phyloP scores from a whole-genome alignment of 2,797 vertebrate genomes.

The Falco columbarius region DNA sequence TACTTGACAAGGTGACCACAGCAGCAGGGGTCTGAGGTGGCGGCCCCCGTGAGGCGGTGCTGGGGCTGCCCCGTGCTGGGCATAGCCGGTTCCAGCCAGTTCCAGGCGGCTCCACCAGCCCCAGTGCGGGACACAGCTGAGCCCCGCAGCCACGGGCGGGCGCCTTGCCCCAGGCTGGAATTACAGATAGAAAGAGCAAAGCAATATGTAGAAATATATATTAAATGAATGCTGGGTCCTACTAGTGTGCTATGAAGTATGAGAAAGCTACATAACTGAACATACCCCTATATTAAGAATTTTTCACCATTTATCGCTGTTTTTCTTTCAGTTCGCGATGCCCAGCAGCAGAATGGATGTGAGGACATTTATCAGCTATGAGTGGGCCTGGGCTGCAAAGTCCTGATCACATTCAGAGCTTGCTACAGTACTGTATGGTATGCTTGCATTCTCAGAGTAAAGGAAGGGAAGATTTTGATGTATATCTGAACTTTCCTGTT shows the following conservation, averaged over 20 bases:
- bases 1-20: neutral
- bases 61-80: fast-evolving
- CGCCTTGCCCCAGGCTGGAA: fast-evolving
- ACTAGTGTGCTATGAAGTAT: neutral
- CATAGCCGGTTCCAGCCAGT: fast-evolving
- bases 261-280: neutral
- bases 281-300: neutral
- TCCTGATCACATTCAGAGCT: neutral
- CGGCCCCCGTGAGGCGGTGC: fast-evolving
- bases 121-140: neutral
- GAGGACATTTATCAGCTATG: neutral
- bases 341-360: neutral
- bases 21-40: fast-evolving
- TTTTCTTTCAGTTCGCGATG: neutral
- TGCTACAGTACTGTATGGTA: neutral
- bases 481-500: neutral
- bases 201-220: neutral
- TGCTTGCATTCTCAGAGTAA: neutral
- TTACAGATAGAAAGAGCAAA: neutral
- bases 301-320: neutral
- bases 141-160: fast-evolving
- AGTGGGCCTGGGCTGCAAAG: neutral
- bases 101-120: fast-evolving
- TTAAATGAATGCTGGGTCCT: neutral
- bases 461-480: neutral